Evolutionary conservation across 2,113 vertebrate species (phyloP).

Genomic region (Lepisosteus osseus): DNA sequence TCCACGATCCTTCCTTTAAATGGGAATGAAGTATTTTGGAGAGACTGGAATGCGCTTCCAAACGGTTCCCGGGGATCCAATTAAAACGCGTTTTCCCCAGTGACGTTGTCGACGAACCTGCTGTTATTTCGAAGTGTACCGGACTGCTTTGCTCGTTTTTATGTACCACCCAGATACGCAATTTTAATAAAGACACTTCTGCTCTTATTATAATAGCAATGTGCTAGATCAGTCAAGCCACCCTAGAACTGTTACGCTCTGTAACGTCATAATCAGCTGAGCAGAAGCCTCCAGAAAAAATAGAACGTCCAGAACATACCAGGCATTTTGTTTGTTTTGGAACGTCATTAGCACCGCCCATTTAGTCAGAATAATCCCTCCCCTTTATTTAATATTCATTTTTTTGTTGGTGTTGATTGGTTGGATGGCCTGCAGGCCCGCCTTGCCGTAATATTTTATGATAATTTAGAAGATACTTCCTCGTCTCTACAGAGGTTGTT

Average conservation of each 20-base stretch:
- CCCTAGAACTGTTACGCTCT: neutral
- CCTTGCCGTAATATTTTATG: too few species aligned
- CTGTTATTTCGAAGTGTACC: too few species aligned
- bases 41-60: slow-evolving; percentile 25
- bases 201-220: too few species aligned
- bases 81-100: slow-evolving; percentile 9
- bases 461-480: too few species aligned
- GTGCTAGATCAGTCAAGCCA: too few species aligned
- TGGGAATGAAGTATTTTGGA: slow-evolving; percentile 17
- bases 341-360: slow-evolving; percentile 39
- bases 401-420: neutral
- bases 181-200: too few species aligned
- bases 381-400: neutral
- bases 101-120: too few species aligned
- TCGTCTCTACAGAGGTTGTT: too few species aligned
- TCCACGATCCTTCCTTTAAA: slow-evolving; percentile 17
- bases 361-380: neutral
- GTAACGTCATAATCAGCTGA: slow-evolving; percentile 57
- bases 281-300: slow-evolving; percentile 31
- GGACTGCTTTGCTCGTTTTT: too few species aligned
- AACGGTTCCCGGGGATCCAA: slow-evolving; percentile 18
- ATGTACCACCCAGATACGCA: too few species aligned
- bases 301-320: slow-evolving; percentile 53
- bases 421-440: neutral
- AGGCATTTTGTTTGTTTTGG: slow-evolving; percentile 22